Percentiles rank a stretch among this genome's conserved stretches.
phyloP scores from a whole-genome alignment of 2,888 invertebrate species.

The Salticus scenicus region DNA sequence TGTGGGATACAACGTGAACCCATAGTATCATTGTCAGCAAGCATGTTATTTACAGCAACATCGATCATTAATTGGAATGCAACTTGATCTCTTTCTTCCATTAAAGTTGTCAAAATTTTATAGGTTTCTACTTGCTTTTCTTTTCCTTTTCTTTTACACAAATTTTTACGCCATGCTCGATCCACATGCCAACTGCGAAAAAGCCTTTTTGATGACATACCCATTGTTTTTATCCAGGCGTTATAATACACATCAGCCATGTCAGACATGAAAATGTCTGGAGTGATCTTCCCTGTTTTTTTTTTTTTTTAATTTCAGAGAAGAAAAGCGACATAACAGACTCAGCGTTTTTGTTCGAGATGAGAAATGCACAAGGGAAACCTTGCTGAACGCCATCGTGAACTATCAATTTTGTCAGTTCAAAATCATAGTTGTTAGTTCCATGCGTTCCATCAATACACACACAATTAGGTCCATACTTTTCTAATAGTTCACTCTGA shows the following conservation, averaged over 20 bases:
- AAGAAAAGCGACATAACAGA: not conserved
- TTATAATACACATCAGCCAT: slow-evolving; percentile 39
- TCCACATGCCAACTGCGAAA: slow-evolving; percentile 63
- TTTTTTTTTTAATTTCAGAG: not conserved
- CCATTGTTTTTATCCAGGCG: slow-evolving; percentile 47
- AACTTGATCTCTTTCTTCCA: not conserved
- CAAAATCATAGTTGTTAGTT: slow-evolving; percentile 29
- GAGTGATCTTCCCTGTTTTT: not conserved
- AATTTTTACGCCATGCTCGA: no score
- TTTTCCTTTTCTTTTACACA: not conserved
- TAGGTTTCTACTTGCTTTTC: not conserved
- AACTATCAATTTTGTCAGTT: slow-evolving; percentile 20
- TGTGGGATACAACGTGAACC: no score
- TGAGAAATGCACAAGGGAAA: slow-evolving; percentile 30
- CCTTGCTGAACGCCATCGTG: slow-evolving; percentile 26
- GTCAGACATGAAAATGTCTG: no score
- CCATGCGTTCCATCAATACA: slow-evolving; percentile 49
- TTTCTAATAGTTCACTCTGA: slow-evolving; percentile 25
- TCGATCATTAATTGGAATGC: no score
- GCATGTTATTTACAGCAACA: no score
- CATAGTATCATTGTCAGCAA: no score
- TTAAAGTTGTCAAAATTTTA: not conserved
- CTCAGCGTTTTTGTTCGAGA: slow-evolving; percentile 14
- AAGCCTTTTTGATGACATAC: slow-evolving; percentile 61
- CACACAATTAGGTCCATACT: slow-evolving; percentile 21